phyloP scores from a whole-genome alignment of 2,888 invertebrate species.

The Lamellibrachia satsuma region DNA sequence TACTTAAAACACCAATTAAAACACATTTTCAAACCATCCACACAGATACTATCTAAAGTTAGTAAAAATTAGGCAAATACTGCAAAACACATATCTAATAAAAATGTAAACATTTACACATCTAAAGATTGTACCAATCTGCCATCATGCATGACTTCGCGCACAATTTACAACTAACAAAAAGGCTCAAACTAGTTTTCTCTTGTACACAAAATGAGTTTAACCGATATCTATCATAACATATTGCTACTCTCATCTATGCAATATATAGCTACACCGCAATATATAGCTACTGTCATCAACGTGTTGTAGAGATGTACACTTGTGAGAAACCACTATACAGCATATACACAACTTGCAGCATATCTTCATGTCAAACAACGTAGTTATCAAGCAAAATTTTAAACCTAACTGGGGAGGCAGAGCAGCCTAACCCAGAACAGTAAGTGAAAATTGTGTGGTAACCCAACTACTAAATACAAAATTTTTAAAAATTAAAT shows the following conservation, averaged over 20 bases:
- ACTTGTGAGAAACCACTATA: neutral
- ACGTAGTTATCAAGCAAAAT: too few relatives aligned
- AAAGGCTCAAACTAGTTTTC: neutral
- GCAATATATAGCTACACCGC: too few relatives aligned
- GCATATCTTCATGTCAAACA: neutral
- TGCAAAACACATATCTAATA: neutral
- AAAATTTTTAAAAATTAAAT: neutral
- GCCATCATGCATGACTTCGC: neutral
- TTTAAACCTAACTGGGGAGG: too few relatives aligned
- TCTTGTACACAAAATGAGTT: slow-evolving; percentile 5
- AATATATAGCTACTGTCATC: neutral
- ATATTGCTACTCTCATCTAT: neutral
- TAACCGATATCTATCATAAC: neutral
- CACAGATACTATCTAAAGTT: neutral
- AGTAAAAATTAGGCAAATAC: neutral
- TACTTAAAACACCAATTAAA: neutral
- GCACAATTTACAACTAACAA: neutral
- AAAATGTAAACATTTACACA: slow-evolving; percentile 5
- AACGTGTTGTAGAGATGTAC: neutral
- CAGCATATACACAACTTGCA: neutral
- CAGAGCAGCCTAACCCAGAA: neutral
- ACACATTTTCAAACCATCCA: neutral
- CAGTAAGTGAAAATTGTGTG: neutral
- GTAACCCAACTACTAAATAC: neutral
- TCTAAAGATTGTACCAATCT: neutral